phyloP scores from a whole-genome alignment of 1,140 invertebrate species.

The Trachelipus rathkii region DNA sequence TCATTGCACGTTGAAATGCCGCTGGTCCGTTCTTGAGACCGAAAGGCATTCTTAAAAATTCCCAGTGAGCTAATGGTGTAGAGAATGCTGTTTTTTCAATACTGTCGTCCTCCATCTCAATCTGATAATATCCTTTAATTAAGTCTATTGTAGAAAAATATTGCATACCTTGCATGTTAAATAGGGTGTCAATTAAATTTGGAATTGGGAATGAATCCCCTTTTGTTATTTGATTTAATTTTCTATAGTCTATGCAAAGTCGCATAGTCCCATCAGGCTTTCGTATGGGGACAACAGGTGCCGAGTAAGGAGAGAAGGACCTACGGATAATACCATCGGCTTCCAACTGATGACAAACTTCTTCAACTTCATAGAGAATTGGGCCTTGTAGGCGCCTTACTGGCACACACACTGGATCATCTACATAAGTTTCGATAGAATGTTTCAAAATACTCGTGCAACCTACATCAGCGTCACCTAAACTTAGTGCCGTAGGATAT shows the following conservation, averaged over 20 bases:
- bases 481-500: too few relatives aligned
- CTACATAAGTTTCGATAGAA: too few relatives aligned
- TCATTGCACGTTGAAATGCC: not conserved
- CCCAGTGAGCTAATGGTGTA: not conserved
- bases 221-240: not conserved
- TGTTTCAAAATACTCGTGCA: too few relatives aligned
- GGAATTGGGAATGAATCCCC: not conserved
- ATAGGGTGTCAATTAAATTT: not conserved
- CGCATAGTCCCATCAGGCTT: not conserved
- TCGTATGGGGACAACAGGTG: not conserved
- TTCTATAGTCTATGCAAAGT: not conserved
- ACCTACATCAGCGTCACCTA: too few relatives aligned
- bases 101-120: not conserved
- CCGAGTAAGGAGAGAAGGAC: not conserved
- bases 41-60: not conserved
- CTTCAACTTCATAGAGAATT: too few relatives aligned
- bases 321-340: too few relatives aligned
- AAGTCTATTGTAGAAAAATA: not conserved
- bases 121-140: not conserved
- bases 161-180: not conserved
- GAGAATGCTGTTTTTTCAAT: not conserved
- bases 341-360: too few relatives aligned
- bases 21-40: not conserved
- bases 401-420: too few relatives aligned
- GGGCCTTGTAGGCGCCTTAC: too few relatives aligned